Conservation (phyloP, 2,888 invertebrate species). For the Ptilodon capucinus region DNA sequence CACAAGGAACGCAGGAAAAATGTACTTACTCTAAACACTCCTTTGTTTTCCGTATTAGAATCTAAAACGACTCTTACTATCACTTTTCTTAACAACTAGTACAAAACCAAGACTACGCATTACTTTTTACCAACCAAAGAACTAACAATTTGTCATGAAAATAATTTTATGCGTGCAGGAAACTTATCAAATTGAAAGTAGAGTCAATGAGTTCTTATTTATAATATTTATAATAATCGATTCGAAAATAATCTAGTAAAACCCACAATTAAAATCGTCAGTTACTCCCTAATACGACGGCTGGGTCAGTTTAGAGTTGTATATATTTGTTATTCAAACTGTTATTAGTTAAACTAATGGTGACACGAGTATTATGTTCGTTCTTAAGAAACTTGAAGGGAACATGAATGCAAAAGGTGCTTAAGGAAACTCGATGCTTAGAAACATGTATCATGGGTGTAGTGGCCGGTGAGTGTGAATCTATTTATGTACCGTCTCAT, state of each 20-base stretch:
- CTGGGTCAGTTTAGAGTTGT: constrained; percentile 5
- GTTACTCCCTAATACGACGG: background rate
- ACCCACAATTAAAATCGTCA: constrained; percentile 2
- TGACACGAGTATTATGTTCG: constrained; percentile 43
- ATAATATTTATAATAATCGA: background rate
- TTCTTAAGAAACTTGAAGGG: constrained; percentile 38
- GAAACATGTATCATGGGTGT: constrained; percentile 53
- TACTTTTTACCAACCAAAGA: too few species aligned
- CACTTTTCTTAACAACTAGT: too few species aligned
- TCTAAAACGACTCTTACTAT: background rate
- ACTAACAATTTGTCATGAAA: too few species aligned
- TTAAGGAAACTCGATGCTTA: constrained; percentile 48
- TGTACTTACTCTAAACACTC: background rate
- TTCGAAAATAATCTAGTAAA: background rate
- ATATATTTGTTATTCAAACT: constrained; percentile 24
- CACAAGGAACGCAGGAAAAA: too few species aligned
- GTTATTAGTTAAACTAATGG: constrained; percentile 41
- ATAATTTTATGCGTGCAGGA: too few species aligned
- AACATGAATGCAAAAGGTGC: constrained; percentile 46
- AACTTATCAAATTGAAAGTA: too few species aligned
- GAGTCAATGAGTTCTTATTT: too few species aligned
- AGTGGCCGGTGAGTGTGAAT: constrained; percentile 8
- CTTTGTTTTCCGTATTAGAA: background rate
- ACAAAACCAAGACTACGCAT: too few species aligned
- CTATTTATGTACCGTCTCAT: background rate